Conservation (phyloP, 1,140 invertebrate species). For the Eurytemora carolleeae region DNA sequence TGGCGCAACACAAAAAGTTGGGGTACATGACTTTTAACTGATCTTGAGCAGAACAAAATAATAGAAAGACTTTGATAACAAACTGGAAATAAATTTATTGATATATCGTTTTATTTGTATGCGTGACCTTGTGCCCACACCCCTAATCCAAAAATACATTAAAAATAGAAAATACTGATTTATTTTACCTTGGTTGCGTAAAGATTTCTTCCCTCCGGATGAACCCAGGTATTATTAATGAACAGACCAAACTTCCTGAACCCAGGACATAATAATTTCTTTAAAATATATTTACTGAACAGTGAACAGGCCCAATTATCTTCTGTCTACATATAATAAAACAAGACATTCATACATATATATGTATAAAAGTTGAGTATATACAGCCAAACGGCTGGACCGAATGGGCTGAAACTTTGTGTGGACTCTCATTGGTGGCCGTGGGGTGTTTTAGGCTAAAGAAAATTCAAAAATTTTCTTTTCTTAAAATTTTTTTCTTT, state of each 20-base stretch:
- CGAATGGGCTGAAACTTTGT: too few relatives aligned
- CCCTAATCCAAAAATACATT: slow-evolving; percentile 11
- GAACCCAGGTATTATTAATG: slow-evolving; percentile 20
- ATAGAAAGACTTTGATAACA: background rate
- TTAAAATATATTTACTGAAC: too few relatives aligned
- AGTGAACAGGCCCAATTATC: too few relatives aligned
- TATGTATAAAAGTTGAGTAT: background rate
- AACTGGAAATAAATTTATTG: background rate
- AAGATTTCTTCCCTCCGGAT: slow-evolving; percentile 17
- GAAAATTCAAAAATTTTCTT: too few relatives aligned
- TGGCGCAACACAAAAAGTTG: too few relatives aligned
- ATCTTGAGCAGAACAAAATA: background rate
- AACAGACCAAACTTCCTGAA: slow-evolving; percentile 20
- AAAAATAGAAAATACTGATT: too few relatives aligned
- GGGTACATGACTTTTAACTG: background rate
- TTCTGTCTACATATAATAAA: too few relatives aligned
- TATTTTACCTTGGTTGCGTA: slow-evolving; percentile 18
- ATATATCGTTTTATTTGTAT: slow-evolving; percentile 16
- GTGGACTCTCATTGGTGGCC: background rate
- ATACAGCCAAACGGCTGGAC: too few relatives aligned
- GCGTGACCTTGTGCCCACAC: slow-evolving; percentile 14
- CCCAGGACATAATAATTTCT: too few relatives aligned
- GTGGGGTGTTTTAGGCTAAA: too few relatives aligned
- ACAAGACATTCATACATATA: background rate
- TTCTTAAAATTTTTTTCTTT: too few relatives aligned